Conservation (phyloP, 2,888 invertebrate species). For the Hyppa rectilinea region DNA sequence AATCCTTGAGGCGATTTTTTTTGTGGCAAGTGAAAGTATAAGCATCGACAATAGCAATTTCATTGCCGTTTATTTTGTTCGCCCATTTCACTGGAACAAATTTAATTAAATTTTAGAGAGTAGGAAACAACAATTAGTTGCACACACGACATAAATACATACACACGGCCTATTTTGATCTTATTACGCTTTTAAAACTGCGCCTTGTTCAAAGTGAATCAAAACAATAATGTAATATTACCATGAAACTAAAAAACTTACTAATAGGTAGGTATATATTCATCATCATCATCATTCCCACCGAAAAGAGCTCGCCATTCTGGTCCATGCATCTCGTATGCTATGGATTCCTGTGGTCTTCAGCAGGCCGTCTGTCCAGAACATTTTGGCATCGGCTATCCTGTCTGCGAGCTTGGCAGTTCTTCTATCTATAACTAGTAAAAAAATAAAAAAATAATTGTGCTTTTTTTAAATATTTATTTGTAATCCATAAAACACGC, state of each 20-base stretch:
- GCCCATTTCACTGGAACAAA: slow-evolving; percentile 9
- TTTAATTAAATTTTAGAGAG: neutral
- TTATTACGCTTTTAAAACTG: neutral
- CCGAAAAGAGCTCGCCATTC: too few relatives aligned
- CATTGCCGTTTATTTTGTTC: slow-evolving; percentile 31
- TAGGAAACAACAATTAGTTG: neutral
- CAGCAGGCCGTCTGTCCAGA: neutral
- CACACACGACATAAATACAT: neutral
- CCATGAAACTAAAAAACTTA: neutral
- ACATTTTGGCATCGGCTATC: neutral
- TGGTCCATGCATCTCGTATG: neutral
- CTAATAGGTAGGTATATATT: neutral
- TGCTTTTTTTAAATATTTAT: slow-evolving; percentile 31
- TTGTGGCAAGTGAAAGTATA: slow-evolving; percentile 25
- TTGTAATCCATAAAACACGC: slow-evolving; percentile 24
- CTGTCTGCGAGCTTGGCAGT: neutral
- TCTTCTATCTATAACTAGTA: neutral
- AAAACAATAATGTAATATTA: too few relatives aligned
- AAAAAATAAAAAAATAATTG: neutral
- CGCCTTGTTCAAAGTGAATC: neutral
- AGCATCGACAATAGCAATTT: slow-evolving; percentile 18
- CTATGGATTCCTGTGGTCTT: neutral
- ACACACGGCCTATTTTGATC: neutral
- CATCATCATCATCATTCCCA: neutral
- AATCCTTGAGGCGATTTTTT: neutral